phyloP scores from a whole-genome alignment of 1,140 invertebrate genomes.

The Nasonia longicornis region DNA sequence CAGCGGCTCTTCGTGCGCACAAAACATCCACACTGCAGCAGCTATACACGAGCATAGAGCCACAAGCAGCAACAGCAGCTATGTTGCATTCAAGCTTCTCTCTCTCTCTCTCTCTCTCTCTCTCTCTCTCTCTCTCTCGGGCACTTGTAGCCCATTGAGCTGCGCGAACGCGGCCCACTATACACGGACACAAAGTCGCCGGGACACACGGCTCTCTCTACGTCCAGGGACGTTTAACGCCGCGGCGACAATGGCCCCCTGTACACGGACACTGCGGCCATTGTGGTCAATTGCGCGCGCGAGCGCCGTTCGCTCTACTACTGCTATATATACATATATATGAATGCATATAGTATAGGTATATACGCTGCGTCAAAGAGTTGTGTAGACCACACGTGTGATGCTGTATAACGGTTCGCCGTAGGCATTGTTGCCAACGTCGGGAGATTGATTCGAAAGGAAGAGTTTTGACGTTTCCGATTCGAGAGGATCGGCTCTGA shows the following conservation, averaged over 20 bases:
- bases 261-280: background rate
- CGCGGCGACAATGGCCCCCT: background rate
- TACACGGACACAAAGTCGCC: background rate
- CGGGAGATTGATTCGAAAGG: background rate
- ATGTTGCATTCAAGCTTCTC: conserved; percentile 5
- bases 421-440: no score
- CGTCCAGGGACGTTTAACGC: conserved; percentile 20
- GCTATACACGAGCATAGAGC: background rate
- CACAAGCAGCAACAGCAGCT: background rate
- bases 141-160: conserved; percentile 33
- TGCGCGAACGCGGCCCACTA: background rate
- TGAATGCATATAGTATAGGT: background rate
- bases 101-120: background rate
- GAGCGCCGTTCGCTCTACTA: background rate
- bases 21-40: background rate
- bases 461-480: background rate
- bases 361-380: background rate
- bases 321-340: background rate
- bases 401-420: background rate
- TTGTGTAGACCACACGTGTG: background rate
- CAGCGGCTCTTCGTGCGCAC: conserved; percentile 6
- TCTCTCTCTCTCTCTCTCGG: background rate
- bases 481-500: no score
- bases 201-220: conserved; percentile 12
- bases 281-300: conserved; percentile 8